A percentile compares a stretch with the other conserved stretches of the same genome.
These are phyloP conservation scores for Microcebus jonahi DNA, from an alignment of 2,113 vertebrate species.

Conservation along the genomic window DNA sequence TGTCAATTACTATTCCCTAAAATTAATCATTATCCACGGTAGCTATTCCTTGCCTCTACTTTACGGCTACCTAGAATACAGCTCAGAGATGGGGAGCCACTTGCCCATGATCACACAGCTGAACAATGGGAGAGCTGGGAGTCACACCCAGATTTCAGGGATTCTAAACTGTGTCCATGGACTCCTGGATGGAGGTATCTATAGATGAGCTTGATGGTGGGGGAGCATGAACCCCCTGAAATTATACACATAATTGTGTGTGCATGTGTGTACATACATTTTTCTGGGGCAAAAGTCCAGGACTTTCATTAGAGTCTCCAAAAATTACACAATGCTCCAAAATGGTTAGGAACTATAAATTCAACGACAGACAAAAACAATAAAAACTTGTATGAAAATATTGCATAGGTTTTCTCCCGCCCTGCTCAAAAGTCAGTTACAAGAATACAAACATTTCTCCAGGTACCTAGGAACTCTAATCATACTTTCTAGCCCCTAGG, in stretches of 20 bases:
- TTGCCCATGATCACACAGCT: background rate
- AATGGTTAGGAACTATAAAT: background rate
- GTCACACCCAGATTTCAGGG: background rate
- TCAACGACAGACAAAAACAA: background rate
- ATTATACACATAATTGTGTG: background rate
- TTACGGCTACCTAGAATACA: background rate
- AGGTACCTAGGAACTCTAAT: background rate
- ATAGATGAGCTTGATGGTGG: fast-evolving
- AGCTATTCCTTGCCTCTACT: background rate
- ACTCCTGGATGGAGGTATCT: background rate
- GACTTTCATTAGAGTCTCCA: background rate
- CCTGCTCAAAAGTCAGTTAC: background rate
- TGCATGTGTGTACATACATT: background rate
- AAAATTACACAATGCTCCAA: background rate
- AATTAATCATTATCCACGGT: background rate
- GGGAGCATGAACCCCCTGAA: background rate
- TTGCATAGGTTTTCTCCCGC: background rate
- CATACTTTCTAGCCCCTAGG: background rate
- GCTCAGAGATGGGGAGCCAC: background rate
- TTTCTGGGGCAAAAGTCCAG: background rate
- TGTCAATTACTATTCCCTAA: background rate
- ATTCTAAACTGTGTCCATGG: background rate
- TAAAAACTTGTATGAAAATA: background rate
- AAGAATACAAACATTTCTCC: background rate
- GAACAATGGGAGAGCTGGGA: background rate